Evolutionary conservation across 2,797 vertebrate species (phyloP).

Genomic region (Characodon lateralis): DNA sequence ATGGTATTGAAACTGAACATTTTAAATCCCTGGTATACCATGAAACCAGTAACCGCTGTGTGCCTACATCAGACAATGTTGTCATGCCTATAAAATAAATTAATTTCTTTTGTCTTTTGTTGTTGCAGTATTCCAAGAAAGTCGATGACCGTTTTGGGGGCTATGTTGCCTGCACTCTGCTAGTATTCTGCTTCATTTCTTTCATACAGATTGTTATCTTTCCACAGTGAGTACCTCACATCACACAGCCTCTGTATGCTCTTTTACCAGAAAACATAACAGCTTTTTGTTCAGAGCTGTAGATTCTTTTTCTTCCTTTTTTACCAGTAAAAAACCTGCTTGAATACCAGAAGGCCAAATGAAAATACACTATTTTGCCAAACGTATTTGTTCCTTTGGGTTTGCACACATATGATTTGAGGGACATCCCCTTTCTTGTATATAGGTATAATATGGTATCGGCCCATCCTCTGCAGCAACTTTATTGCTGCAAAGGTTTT

Average conservation of each 20-base stretch:
- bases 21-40: neutral
- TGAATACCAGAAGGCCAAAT: neutral
- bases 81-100: neutral
- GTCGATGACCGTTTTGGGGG: slow-evolving; percentile 93
- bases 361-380: neutral
- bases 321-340: neutral
- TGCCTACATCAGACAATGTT: neutral
- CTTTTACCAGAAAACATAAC: neutral
- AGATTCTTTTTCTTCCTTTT: no score
- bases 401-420: neutral
- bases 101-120: slow-evolving; percentile 22
- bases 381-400: neutral
- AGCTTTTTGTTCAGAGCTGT: no score
- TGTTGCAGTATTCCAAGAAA: slow-evolving; percentile 90
- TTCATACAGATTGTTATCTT: slow-evolving; percentile 93
- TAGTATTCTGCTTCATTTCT: slow-evolving; percentile 96
- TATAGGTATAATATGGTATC: neutral
- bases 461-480: neutral
- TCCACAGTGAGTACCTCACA: slow-evolving; percentile 86
- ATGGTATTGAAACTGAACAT: neutral
- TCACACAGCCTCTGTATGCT: neutral
- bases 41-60: neutral
- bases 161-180: slow-evolving; percentile 91
- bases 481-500: no score
- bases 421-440: no score